Percentiles rank a stretch among this genome's conserved stretches.
phyloP scores from a whole-genome alignment of 2,888 invertebrate genomes.

The Branchellion lobata region DNA sequence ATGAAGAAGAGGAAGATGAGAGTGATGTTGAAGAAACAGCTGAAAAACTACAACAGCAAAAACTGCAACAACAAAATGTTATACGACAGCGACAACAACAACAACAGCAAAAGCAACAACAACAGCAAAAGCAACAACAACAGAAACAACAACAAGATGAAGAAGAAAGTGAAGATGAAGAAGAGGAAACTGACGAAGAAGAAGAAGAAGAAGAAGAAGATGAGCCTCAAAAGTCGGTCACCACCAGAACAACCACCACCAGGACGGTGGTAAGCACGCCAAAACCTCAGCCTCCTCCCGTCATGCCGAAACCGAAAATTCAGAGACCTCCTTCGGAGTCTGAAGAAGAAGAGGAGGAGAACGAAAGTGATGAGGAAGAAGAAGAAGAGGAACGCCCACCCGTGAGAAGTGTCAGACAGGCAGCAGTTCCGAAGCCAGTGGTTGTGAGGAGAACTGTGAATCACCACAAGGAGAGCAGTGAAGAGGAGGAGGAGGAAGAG shows the following conservation, averaged over 20 bases:
- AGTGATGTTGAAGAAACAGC: neutral
- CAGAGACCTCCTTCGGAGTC: conserved; percentile 28
- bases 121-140: neutral
- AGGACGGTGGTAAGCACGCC: neutral
- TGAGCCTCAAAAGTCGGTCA: neutral
- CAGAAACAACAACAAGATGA: neutral
- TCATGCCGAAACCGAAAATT: neutral
- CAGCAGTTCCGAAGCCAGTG: neutral
- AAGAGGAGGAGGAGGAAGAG: neutral
- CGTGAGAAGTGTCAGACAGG: neutral
- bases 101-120: neutral
- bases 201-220: conserved; percentile 35
- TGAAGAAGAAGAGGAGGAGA: conserved; percentile 14
- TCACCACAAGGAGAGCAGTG: neutral
- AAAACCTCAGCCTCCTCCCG: neutral
- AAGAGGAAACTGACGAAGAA: conserved; percentile 11
- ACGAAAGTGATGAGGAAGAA: conserved; percentile 28
- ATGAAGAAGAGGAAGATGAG: conserved; percentile 1
- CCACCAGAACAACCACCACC: neutral
- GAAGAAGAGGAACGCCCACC: conserved; percentile 22
- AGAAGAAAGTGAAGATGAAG: conserved; percentile 28
- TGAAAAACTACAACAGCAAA: neutral
- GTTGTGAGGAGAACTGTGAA: neutral
- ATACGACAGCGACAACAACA: neutral
- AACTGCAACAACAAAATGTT: neutral